Percentiles rank a stretch among this genome's conserved stretches.
These are phyloP conservation scores for Drosophila simulans DNA, from an alignment of 1,140 invertebrate genomes.

Conservation along the genomic window DNA sequence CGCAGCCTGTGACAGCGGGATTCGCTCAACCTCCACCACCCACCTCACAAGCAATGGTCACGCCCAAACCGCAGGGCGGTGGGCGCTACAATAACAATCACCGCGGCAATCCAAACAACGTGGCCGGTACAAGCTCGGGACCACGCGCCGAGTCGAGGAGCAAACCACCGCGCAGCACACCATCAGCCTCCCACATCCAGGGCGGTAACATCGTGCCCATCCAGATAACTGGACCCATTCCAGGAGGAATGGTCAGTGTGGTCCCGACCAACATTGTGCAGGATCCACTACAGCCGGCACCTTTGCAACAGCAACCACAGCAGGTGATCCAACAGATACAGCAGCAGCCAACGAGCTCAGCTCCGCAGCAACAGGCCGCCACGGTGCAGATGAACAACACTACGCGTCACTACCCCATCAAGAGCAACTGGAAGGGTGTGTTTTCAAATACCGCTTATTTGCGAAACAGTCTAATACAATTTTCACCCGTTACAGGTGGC, in stretches of 20 bases:
- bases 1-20: conserved; percentile 87
- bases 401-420: conserved; percentile 70
- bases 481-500: conserved; percentile 44
- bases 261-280: conserved; percentile 67
- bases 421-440: conserved; percentile 67
- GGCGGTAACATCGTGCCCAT: conserved; percentile 69
- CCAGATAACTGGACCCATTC: conserved; percentile 57
- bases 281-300: conserved; percentile 26
- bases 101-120: conserved; percentile 70
- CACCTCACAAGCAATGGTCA: conserved; percentile 67
- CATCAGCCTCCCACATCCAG: conserved; percentile 62
- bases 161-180: conserved; percentile 67
- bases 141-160: conserved; percentile 65
- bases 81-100: conserved; percentile 72
- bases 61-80: conserved; percentile 73
- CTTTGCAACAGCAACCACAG: conserved; percentile 43
- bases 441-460: neutral
- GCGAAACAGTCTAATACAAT: neutral
- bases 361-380: conserved; percentile 34
- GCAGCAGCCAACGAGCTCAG: conserved; percentile 39
- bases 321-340: conserved; percentile 53
- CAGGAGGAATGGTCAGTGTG: conserved; percentile 69
- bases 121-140: conserved; percentile 48
- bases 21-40: conserved; percentile 81
- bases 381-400: conserved; percentile 42